A percentile compares a stretch with the other conserved stretches of the same genome.
Evolutionary conservation across 2,888 invertebrate genomes (phyloP).

Genomic region (Ommatoiulus sabulosus): DNA sequence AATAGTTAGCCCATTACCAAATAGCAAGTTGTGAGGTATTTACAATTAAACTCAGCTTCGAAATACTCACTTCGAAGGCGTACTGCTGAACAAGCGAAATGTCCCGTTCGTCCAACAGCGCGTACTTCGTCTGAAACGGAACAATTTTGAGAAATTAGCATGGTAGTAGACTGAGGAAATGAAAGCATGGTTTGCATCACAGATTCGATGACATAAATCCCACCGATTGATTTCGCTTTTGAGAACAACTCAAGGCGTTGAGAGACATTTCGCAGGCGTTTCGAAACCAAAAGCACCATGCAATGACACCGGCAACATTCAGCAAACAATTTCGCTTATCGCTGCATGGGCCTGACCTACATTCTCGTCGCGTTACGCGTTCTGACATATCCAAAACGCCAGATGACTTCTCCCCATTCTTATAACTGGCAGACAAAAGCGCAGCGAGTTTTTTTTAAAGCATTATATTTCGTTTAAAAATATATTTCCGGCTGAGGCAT

Average conservation of each 20-base stretch:
- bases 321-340: not conserved
- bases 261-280: not conserved
- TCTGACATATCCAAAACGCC: not conserved
- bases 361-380: not conserved
- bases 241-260: not conserved
- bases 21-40: not conserved
- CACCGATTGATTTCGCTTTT: not conserved
- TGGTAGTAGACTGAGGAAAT: not conserved
- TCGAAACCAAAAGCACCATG: not conserved
- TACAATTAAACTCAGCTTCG: not conserved
- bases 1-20: not conserved
- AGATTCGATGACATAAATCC: not conserved
- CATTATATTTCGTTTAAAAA: not conserved
- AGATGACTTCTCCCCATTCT: not conserved
- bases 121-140: constrained; percentile 69
- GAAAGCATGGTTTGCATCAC: not conserved
- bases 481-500: not conserved
- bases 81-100: constrained; percentile 69
- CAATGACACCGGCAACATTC: not conserved
- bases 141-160: not conserved
- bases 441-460: not conserved
- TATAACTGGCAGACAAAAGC: not conserved
- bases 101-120: constrained; percentile 70
- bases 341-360: not conserved
- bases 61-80: constrained; percentile 68